Evolutionary conservation across 2,888 invertebrate species (phyloP).

Genomic region (Gari tellinella): DNA sequence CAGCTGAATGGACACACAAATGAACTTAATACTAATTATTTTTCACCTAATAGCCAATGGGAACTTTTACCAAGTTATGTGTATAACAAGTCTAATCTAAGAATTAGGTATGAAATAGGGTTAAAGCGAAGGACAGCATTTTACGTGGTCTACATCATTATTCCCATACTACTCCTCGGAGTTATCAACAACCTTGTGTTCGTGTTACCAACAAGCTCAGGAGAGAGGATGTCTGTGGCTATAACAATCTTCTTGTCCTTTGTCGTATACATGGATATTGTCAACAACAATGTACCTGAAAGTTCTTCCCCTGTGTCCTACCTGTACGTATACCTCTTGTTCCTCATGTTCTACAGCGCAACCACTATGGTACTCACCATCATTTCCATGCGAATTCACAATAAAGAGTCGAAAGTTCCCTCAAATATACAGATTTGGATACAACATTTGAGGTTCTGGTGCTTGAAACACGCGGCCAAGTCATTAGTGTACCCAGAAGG

Average conservation of each 20-base stretch:
- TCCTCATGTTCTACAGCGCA: slow-evolving; percentile 35
- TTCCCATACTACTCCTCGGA: slow-evolving; percentile 45
- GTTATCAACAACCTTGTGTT: slow-evolving; percentile 42
- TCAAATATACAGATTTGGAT: not conserved
- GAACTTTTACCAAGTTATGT: not conserved
- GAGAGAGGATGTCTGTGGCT: slow-evolving; percentile 45
- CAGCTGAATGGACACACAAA: not conserved
- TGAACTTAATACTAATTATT: not conserved
- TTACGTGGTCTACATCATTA: slow-evolving; percentile 40
- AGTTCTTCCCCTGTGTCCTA: slow-evolving; percentile 46
- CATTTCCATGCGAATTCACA: slow-evolving; percentile 42
- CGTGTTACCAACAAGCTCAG: slow-evolving; percentile 44
- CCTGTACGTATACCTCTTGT: slow-evolving; percentile 45
- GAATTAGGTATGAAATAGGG: not conserved
- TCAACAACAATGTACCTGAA: slow-evolving; percentile 48
- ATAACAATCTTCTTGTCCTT: slow-evolving; percentile 52
- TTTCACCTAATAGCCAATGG: slow-evolving; percentile 19
- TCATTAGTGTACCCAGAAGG: too few relatives aligned
- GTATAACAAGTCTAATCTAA: too few relatives aligned
- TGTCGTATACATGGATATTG: slow-evolving; percentile 49
- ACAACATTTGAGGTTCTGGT: not conserved
- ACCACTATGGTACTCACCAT: slow-evolving; percentile 23
- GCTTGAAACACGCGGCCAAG: not conserved
- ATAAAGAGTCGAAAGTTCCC: slow-evolving; percentile 23
- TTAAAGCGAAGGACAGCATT: slow-evolving; percentile 16